Evolutionary conservation across 2,797 vertebrate species (phyloP).

Genomic region (Crax fasciolata): DNA sequence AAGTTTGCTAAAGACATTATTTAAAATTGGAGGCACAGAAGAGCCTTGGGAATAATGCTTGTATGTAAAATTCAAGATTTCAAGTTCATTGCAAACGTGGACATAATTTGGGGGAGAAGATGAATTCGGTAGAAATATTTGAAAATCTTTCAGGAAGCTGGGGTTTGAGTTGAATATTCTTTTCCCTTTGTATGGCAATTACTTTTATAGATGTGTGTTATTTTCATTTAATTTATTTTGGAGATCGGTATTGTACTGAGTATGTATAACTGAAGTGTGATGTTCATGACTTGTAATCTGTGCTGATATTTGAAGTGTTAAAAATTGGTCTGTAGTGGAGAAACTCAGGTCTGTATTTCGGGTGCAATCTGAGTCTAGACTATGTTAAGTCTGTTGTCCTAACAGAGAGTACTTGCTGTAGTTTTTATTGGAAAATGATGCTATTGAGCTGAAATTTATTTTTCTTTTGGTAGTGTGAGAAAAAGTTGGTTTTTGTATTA

Average conservation of each 20-base stretch:
- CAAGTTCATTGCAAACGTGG: fast-evolving
- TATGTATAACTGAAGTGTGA: neutral
- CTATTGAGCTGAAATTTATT: neutral
- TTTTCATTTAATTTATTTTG: neutral
- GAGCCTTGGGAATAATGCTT: neutral
- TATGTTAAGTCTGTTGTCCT: neutral
- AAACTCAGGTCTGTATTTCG: neutral
- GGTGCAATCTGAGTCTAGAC: neutral
- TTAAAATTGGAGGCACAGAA: neutral
- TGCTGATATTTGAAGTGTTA: neutral
- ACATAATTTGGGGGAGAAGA: neutral
- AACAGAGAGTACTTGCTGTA: neutral
- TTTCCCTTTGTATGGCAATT: neutral
- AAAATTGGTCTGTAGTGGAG: neutral
- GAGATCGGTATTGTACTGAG: neutral
- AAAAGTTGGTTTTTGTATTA: neutral
- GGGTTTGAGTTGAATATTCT: neutral
- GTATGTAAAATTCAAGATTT: neutral
- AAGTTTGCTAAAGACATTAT: neutral
- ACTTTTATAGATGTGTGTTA: neutral
- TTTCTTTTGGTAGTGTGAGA: neutral
- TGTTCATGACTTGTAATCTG: neutral
- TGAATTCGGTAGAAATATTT: neutral
- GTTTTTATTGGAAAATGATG: neutral
- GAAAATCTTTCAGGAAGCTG: neutral